A percentile compares a stretch with the other conserved stretches of the same genome.
Evolutionary conservation across 92 coral and sea anemone genomes (phyloP).

Genomic region (Epizoanthus illoricatus): DNA sequence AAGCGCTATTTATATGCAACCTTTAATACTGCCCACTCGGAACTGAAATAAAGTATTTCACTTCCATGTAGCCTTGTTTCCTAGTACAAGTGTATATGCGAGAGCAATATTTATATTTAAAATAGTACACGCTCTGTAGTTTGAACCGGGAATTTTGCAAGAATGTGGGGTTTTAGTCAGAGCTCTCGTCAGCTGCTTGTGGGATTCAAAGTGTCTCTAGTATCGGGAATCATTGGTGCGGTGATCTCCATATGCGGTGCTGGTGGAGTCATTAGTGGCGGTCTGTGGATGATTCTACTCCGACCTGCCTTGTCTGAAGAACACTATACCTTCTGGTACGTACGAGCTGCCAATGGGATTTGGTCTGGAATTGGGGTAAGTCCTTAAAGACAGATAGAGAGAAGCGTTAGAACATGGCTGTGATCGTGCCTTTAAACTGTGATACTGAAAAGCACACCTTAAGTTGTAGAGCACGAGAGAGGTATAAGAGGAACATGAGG

Average conservation of each 20-base stretch:
- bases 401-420: too few relatives aligned
- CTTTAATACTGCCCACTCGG: not conserved
- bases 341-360: constrained; percentile 8
- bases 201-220: not conserved
- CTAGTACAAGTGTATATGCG: too few relatives aligned
- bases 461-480: too few relatives aligned
- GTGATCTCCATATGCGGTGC: not conserved
- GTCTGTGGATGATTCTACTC: not conserved
- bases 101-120: not conserved
- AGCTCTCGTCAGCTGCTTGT: constrained; percentile 5
- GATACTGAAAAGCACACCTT: too few relatives aligned
- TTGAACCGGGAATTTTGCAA: not conserved
- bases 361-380: constrained; percentile 16
- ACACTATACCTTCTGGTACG: not conserved
- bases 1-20: not conserved
- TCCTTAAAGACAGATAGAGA: not conserved
- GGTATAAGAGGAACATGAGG: too few relatives aligned
- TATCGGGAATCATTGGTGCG: not conserved
- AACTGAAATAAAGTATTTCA: not conserved
- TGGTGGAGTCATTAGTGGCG: not conserved
- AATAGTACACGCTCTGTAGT: not conserved
- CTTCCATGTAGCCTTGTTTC: too few relatives aligned
- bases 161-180: constrained; percentile 7
- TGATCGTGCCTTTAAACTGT: too few relatives aligned
- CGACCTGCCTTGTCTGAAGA: not conserved